Evolutionary conservation across 2,797 vertebrate species (phyloP), one percentile per base, ranked within the genome.

Genomic region (Taenioides sp.): DNA sequence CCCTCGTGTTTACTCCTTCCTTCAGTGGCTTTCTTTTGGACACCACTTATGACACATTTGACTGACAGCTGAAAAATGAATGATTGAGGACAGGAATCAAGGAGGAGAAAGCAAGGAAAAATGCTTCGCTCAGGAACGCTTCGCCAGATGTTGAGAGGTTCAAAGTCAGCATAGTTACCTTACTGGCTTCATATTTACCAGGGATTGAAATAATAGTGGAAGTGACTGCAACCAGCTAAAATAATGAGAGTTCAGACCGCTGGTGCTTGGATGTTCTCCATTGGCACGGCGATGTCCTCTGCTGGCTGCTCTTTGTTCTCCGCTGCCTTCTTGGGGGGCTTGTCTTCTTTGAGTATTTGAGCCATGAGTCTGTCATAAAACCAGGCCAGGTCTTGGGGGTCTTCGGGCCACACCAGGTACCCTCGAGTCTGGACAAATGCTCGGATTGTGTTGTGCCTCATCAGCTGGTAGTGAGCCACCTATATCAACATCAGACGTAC

Each of bases 321-420:
- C 0, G 4, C 52, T 0, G 61, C 40, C 75, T 66, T 87, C 7
- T 86, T 60, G 61, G 90, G 90, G 12, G 81, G 61, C 62, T 91
- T 90, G 16, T 82, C 87, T 76, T 94, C 83, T 79, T 91, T 94
- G 16, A 94, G 78, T 28, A 98, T 93, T 66, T 86, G 85, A 3
- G 85, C 77, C 62, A 92, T 82, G 50, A 98, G 95, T 12, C 79
- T 93, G 62, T 90, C 71, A 65, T 95, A 94, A 91, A 98, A 97
- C 95, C 95, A 97, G 7, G 89, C 92, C 9, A 96, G 62, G 66
- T 97, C 97, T 87, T 98, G 96, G 27, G 87, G 87, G 77, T 98
- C 96, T 77, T 97, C 95, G 0, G 96, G 96, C 96, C 97, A 98
- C 62, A 50, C 70, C 25, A 98, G 77, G 78, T 96, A 97, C 0